Percentiles rank a stretch among this genome's conserved stretches.
Conservation (phyloP, 2,797 vertebrate species). For the Crypturellus tataupa region DNA sequence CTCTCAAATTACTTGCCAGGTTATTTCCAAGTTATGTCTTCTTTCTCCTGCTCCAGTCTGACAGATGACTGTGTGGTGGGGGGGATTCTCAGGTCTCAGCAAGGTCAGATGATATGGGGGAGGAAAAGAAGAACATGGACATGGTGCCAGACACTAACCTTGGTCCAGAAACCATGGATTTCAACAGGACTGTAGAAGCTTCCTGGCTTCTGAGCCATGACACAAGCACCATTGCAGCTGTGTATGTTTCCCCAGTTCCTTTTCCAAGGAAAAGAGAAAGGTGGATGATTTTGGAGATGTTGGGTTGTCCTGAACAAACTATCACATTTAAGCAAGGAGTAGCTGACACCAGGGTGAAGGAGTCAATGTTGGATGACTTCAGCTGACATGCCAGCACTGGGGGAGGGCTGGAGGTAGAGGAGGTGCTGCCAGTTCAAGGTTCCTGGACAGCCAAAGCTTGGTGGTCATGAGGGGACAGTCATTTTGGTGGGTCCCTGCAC, state of each 20-base stretch:
- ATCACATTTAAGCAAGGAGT: not conserved
- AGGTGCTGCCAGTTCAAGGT: not conserved
- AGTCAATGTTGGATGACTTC: not conserved
- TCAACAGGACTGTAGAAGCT: not conserved
- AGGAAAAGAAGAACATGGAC: not conserved
- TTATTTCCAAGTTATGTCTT: not conserved
- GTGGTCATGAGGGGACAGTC: rapidly evolving
- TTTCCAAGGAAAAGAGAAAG: not conserved
- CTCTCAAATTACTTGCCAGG: not conserved
- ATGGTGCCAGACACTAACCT: not conserved
- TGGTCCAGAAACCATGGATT: not conserved
- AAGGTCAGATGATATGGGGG: not conserved
- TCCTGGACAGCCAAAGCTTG: not conserved
- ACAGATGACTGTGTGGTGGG: not conserved
- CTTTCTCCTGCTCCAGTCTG: not conserved
- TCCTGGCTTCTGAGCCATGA: no score
- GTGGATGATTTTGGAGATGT: not conserved
- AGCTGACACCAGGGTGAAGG: not conserved
- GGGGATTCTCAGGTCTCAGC: not conserved
- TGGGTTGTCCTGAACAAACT: not conserved
- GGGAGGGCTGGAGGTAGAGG: not conserved
- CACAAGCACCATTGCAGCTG: not conserved
- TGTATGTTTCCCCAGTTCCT: not conserved
- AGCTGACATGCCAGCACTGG: not conserved
- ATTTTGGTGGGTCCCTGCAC: not conserved